These are phyloP conservation scores for Acheta domesticus DNA, from an alignment of 2,888 invertebrate genomes.

Conservation along the genomic window DNA sequence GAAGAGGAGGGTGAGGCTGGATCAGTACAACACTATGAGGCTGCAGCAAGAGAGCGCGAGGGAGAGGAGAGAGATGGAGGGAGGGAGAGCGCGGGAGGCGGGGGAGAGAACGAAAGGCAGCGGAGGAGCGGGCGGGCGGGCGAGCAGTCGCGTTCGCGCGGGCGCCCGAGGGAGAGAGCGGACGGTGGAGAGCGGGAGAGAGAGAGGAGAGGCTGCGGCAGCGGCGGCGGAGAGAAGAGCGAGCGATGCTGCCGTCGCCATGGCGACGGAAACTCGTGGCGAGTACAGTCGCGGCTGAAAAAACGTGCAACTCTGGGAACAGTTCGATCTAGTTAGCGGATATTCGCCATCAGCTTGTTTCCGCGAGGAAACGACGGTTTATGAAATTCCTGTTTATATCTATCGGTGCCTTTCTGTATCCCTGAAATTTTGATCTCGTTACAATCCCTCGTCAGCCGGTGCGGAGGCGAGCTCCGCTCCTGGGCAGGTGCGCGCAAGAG, in stretches of 20 bases:
- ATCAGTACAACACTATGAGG: constrained; percentile 19
- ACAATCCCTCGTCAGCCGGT: too few species aligned
- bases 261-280: constrained; percentile 24
- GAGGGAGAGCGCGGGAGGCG: neutral
- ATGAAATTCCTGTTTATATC: neutral
- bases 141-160: neutral
- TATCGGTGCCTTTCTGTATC: neutral
- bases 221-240: constrained; percentile 29
- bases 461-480: too few species aligned
- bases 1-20: constrained; percentile 3
- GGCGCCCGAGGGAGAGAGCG: constrained; percentile 2
- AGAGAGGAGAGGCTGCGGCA: constrained; percentile 20
- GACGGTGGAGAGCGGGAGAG: constrained; percentile 19
- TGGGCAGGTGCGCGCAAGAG: too few species aligned
- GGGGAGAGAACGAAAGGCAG: neutral
- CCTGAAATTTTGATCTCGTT: too few species aligned
- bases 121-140: neutral
- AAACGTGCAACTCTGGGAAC: neutral
- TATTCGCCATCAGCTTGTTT: neutral
- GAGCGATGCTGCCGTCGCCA: constrained; percentile 36
- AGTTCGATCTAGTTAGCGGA: neutral
- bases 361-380: neutral
- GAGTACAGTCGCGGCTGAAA: constrained; percentile 18
- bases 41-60: neutral
- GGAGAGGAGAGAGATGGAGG: neutral